Percentiles rank a stretch among this genome's conserved stretches.
Conservation (phyloP, 2,797 vertebrate genomes). For the Acrossocheilus fasciatus region DNA sequence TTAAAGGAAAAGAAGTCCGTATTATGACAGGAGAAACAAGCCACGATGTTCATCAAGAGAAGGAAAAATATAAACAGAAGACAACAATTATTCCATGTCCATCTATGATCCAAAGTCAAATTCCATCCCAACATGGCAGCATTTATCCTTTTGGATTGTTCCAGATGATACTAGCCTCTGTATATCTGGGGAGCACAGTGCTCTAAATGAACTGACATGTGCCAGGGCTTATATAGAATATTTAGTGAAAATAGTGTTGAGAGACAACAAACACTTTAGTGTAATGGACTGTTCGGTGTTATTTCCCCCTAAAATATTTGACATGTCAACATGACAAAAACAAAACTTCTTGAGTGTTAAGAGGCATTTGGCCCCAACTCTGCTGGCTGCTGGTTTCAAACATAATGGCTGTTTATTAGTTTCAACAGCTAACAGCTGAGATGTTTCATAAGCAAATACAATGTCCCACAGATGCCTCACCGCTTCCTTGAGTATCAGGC, state of each 20-base stretch:
- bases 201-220: conserved; percentile 44
- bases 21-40: background rate
- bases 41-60: background rate
- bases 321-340: conserved; percentile 79
- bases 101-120: conserved; percentile 10
- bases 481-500: background rate
- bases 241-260: conserved; percentile 80
- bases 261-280: conserved; percentile 75
- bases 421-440: conserved; percentile 46
- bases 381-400: conserved; percentile 47
- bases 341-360: conserved; percentile 68
- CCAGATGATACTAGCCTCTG: conserved; percentile 7
- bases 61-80: background rate
- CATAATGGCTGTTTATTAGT: conserved; percentile 50
- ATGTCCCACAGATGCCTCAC: background rate
- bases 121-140: background rate
- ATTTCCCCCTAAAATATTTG: conserved; percentile 83
- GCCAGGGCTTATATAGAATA: conserved; percentile 66
- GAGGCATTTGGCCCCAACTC: conserved; percentile 37
- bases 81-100: background rate
- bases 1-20: background rate
- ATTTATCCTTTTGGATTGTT: background rate
- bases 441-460: conserved; percentile 58
- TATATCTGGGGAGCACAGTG: conserved; percentile 3
- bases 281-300: conserved; percentile 60